These are phyloP conservation scores for Macrophya annulata DNA, from an alignment of 2,888 invertebrate genomes.

Conservation along the genomic window DNA sequence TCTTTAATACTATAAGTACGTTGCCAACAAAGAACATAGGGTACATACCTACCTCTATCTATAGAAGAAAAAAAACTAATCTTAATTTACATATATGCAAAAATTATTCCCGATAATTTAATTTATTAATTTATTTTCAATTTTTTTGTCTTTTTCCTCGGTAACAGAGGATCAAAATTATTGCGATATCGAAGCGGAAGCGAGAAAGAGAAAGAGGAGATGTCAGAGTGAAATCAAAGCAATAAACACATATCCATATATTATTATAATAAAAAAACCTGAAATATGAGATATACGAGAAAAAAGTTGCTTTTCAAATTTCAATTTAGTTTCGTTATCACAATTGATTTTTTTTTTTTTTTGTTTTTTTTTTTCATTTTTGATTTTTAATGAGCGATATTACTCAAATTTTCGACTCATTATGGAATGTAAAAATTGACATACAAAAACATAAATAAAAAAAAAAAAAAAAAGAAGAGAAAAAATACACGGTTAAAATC, in stretches of 20 bases:
- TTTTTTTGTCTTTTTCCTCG: background rate
- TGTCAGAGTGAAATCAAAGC: background rate
- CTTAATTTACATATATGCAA: background rate
- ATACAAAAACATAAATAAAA: too few relatives aligned
- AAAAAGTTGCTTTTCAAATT: background rate
- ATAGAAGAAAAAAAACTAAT: background rate
- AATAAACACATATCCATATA: background rate
- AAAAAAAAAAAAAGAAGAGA: background rate
- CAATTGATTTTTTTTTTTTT: too few relatives aligned
- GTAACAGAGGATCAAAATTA: background rate
- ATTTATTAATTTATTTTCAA: too few relatives aligned
- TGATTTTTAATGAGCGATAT: background rate
- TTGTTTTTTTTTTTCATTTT: background rate
- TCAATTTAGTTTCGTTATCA: too few relatives aligned
- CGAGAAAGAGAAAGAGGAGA: background rate
- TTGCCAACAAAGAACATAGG: slow-evolving; percentile 14
- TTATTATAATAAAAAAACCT: background rate
- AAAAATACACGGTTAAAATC: background rate
- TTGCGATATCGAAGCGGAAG: background rate
- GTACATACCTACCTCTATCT: too few relatives aligned
- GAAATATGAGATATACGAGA: background rate
- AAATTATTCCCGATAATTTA: background rate
- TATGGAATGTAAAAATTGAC: background rate
- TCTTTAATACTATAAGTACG: background rate
- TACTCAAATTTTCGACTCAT: background rate